These are phyloP conservation scores for Oryctes rhinoceros DNA, from an alignment of 1,140 invertebrate genomes.

Conservation along the genomic window DNA sequence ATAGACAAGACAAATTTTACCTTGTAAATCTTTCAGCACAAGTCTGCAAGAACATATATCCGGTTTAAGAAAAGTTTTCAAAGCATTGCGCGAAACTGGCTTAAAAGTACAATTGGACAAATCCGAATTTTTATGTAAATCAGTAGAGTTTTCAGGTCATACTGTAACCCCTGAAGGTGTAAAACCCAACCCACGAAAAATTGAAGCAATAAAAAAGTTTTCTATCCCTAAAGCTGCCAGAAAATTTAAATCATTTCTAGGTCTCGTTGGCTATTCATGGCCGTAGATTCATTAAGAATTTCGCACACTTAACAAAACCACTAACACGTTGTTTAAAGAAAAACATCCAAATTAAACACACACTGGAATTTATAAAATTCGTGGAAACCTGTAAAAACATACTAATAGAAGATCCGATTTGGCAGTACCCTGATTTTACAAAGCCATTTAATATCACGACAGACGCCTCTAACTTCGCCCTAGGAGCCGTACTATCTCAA, in stretches of 20 bases:
- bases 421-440: slow-evolving; percentile 57
- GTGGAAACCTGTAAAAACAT: slow-evolving; percentile 59
- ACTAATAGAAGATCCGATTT: slow-evolving; percentile 58
- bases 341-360: neutral
- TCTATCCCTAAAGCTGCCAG: slow-evolving; percentile 53
- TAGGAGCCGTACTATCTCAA: too few species aligned
- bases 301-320: slow-evolving; percentile 49
- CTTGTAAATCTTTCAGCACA: too few species aligned
- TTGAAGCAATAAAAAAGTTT: slow-evolving; percentile 54
- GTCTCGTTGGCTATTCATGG: slow-evolving; percentile 54
- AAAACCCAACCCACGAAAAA: slow-evolving; percentile 56
- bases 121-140: slow-evolving; percentile 52
- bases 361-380: neutral
- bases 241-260: slow-evolving; percentile 56
- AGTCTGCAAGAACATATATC: too few species aligned
- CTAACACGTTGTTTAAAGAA: slow-evolving; percentile 47
- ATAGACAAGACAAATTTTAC: too few species aligned
- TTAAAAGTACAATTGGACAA: slow-evolving; percentile 50
- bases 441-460: slow-evolving; percentile 55
- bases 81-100: too few species aligned
- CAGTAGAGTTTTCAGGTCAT: slow-evolving; percentile 58
- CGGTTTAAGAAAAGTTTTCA: too few species aligned
- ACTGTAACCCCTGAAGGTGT: slow-evolving; percentile 55
- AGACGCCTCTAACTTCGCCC: too few species aligned
- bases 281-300: slow-evolving; percentile 51